phyloP scores from a whole-genome alignment of 2,888 invertebrate genomes.

The Tipula vernalis region DNA sequence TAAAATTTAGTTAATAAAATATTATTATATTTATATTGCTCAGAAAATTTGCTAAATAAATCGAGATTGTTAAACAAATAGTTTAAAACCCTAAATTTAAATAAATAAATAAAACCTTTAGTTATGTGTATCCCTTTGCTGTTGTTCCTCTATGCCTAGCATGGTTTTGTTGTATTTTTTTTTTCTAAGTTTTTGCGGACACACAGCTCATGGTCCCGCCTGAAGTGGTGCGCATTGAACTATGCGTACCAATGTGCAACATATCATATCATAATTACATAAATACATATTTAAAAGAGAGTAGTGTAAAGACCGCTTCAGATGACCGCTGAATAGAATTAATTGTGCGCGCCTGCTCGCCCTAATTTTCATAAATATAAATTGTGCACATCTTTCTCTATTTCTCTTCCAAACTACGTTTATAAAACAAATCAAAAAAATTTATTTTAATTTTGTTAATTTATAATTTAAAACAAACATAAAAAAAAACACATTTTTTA shows the following conservation, averaged over 20 bases:
- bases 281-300: neutral
- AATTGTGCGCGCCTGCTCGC: neutral
- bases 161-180: neutral
- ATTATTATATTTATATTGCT: neutral
- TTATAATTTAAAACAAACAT: neutral
- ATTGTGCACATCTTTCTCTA: neutral
- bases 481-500: neutral
- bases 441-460: neutral
- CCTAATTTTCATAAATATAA: neutral
- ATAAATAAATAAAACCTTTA: neutral
- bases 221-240: neutral
- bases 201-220: neutral
- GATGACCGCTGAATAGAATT: neutral
- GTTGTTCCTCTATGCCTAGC: neutral
- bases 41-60: neutral
- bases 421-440: neutral
- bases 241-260: neutral
- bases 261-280: neutral
- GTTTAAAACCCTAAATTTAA: neutral
- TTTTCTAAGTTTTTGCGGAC: no score
- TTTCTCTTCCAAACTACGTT: neutral
- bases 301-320: neutral
- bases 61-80: neutral
- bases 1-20: neutral
- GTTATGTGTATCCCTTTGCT: neutral